Base-by-base conservation (phyloP, 2,797 vertebrate genomes). In the Spinus pinus region DNA sequence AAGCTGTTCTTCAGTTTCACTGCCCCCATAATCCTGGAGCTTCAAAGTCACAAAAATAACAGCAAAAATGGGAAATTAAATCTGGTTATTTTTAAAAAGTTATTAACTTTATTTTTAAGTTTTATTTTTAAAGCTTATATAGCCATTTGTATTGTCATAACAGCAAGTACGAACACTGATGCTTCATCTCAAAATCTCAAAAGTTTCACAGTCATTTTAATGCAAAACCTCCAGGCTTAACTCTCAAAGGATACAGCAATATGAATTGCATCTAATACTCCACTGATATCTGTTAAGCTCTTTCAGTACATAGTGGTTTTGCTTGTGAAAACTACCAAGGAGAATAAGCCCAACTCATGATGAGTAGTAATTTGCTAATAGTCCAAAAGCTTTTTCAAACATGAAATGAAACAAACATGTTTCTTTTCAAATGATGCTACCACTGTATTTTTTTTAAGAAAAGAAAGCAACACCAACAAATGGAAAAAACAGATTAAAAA, bases 231-330 rank as follows among this genome's bases (percentile, higher is more conserved):
- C 9, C n/a, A 88, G 71, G 33, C 20, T 87, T 78, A 83, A 46
- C 39, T 93, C 54, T 78, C 75, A 66, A 78, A 93, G 49, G 37
- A 72, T n/a, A 67, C 6, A 69, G 75, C 30, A 46, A 75, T 56
- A 73, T 21, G 47, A 74, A 79, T 88, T 84, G 66, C 83, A 86
- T 58, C 50, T 92, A 90, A 94, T 66, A 85, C 92, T 81, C 28
- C 57, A 84, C 60, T 89, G 90, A 81, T 49, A 80, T 70, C 57
- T 94, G 85, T 67, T 77, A 93, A 83, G 65, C 24, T 92, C 60
- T 91, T 95, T 69, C 94, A 91, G 79, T 31, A 90, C 53, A 74
- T 27, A 80, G 66, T 77, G 56, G 24, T 70, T 94, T 58, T 61
- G 20, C 41, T 77, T 61, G 33, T 61, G 46, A 83, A 90, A 91